Percentiles rank a stretch among this genome's conserved stretches.
phyloP scores from a whole-genome alignment of 2,113 vertebrate genomes.

The Paratilapia polleni region DNA sequence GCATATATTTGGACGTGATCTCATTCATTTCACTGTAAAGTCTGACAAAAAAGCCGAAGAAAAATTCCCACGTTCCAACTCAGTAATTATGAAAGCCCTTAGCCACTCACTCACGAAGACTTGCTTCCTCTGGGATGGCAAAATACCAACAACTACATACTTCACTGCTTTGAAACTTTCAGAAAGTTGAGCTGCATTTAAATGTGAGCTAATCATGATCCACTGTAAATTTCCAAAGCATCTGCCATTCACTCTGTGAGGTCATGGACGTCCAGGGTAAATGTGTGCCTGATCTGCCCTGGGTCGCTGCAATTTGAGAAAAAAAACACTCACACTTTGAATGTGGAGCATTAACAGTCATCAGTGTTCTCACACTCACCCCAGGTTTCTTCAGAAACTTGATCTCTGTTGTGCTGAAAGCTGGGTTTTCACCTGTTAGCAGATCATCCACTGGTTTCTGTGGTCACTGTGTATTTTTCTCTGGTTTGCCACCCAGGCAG shows the following conservation, averaged over 20 bases:
- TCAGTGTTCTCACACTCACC: conserved; percentile 59
- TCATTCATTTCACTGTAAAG: conserved; percentile 5
- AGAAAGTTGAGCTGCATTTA: conserved; percentile 74
- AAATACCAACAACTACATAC: conserved; percentile 43
- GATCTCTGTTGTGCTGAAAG: conserved; percentile 72
- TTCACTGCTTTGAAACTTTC: conserved; percentile 59
- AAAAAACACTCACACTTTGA: conserved; percentile 57
- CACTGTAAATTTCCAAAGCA: conserved; percentile 68
- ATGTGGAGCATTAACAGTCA: conserved; percentile 67
- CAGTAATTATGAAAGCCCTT: conserved; percentile 57
- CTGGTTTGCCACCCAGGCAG: conserved; percentile 74
- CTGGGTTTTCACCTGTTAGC: conserved; percentile 73
- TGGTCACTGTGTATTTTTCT: conserved; percentile 66
- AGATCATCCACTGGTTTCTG: conserved; percentile 57
- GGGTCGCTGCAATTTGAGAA: conserved; percentile 15
- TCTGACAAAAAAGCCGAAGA: conserved; percentile 6
- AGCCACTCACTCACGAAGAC: conserved; percentile 38
- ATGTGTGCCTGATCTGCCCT: conserved; percentile 53
- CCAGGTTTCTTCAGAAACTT: conserved; percentile 69
- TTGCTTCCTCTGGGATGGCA: conserved; percentile 45
- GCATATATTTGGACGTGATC: not conserved
- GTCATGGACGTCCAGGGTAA: conserved; percentile 64
- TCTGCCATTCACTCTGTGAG: conserved; percentile 66
- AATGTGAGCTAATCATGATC: conserved; percentile 75
- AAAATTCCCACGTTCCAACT: conserved; percentile 43